Evolutionary conservation across 2,888 invertebrate genomes (phyloP), one percentile per base, ranked within the genome.

Genomic region (Leistus spinibarbis): DNA sequence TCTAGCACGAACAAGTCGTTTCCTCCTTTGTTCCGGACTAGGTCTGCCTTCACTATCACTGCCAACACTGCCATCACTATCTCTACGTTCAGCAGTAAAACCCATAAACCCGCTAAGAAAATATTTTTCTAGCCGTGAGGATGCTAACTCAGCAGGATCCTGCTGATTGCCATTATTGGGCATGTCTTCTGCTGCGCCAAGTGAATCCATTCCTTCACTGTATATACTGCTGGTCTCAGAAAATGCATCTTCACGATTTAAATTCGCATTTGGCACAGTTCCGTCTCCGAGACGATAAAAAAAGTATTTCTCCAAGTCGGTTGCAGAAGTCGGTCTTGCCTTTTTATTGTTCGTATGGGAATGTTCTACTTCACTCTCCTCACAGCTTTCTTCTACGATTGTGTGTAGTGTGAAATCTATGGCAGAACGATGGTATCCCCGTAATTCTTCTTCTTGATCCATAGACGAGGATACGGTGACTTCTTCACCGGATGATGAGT

Each of bases 331-430:
- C 53, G 92, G 92, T 73, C 93, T 88, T 78, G 89, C 88, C 85
- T 90, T 90, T 40, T 40, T 40, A 86, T 87, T 88, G 82, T 85
- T 84, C 79, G 87, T 77, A 77, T 85, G 75, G 1, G 84, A 82
- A 60, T 90, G 91, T 81, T 95, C 95, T 77, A 93, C 90, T 85
- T 95, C 95, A 85, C 96, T 96, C 85, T 97, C 97, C 86, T 97
- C 96, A 84, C 96, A 96, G 81, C 95, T 96, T 86, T 97, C 97
- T 86, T 97, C 97, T 24, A 96, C 93, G 79, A 97, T 97, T 0
- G 97, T 97, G 83, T 97, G 96, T 78, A 97, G 87, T 1, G 96
- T 96, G 83, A 96, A 95, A 86, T 96, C 95, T 81, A 96, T 92
- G 0, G 92, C 91, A 74, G 93, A 90, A 69, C 95, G 90, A 82